Percentiles rank a stretch among this genome's conserved stretches.
These are phyloP conservation scores for Drosophila mayaguana DNA, from an alignment of 2,888 invertebrate species.

Conservation along the genomic window DNA sequence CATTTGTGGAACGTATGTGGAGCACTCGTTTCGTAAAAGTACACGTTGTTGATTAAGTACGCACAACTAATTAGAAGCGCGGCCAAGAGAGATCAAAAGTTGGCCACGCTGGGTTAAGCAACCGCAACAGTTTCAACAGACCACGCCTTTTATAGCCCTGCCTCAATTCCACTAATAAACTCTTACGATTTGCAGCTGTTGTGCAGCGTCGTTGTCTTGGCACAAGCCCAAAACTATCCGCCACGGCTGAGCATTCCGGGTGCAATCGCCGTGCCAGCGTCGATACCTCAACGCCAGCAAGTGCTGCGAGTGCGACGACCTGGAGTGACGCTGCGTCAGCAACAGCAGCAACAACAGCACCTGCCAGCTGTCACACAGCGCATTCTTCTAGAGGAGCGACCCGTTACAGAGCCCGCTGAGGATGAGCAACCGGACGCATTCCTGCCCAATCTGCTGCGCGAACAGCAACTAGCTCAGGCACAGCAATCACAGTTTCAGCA, in stretches of 20 bases:
- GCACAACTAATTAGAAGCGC: slow-evolving; percentile 28
- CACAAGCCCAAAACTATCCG: slow-evolving; percentile 87
- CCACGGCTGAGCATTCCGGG: slow-evolving; percentile 89
- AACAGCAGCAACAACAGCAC: slow-evolving; percentile 59
- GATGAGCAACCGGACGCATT: slow-evolving; percentile 87
- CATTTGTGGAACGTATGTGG: slow-evolving; percentile 22
- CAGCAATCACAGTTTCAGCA: slow-evolving; percentile 84
- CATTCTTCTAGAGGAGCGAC: slow-evolving; percentile 85
- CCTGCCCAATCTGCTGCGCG: slow-evolving; percentile 85
- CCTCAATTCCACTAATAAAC: slow-evolving; percentile 10
- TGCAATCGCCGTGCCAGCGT: slow-evolving; percentile 85
- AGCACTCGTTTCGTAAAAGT: slow-evolving; percentile 3
- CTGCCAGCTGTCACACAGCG: slow-evolving; percentile 85
- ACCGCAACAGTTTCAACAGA: slow-evolving; percentile 25
- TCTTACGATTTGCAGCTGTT: slow-evolving; percentile 54
- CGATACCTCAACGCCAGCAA: slow-evolving; percentile 81
- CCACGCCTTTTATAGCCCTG: slow-evolving; percentile 17
- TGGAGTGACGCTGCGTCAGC: slow-evolving; percentile 85
- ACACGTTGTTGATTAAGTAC: slow-evolving; percentile 19
- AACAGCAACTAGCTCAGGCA: slow-evolving; percentile 82
- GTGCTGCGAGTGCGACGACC: slow-evolving; percentile 84
- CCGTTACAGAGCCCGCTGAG: slow-evolving; percentile 89
- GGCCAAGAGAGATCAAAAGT: slow-evolving; percentile 25
- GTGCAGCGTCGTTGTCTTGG: slow-evolving; percentile 68
- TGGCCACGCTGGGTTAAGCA: slow-evolving; percentile 14